Percentiles rank a stretch among this genome's conserved stretches.
These are phyloP conservation scores for Narcine bancroftii DNA, from an alignment of 2,113 vertebrate species.

Conservation along the genomic window DNA sequence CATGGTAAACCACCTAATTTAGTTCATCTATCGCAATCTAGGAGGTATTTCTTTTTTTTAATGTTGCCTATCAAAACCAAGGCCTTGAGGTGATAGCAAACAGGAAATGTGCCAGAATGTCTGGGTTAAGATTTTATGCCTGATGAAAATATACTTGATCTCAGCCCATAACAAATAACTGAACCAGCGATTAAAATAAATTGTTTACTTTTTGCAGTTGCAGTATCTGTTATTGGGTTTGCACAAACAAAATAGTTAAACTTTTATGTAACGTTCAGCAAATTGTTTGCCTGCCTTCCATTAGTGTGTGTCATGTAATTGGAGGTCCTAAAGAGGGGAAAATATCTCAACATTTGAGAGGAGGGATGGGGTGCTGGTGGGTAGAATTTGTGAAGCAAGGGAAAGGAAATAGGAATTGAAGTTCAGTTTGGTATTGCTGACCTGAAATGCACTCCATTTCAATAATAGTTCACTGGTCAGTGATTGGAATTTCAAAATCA, in stretches of 20 bases:
- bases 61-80: neutral
- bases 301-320: neutral
- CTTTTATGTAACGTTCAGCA: neutral
- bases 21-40: neutral
- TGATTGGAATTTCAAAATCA: neutral
- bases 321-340: neutral
- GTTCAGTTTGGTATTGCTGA: neutral
- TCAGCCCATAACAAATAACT: neutral
- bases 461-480: neutral
- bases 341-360: neutral
- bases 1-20: neutral
- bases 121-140: neutral
- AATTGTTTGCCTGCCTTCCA: neutral
- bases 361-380: neutral
- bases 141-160: neutral
- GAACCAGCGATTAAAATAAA: neutral
- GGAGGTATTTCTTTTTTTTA: neutral
- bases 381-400: neutral
- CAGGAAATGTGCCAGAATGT: neutral
- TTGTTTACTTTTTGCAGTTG: neutral
- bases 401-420: neutral
- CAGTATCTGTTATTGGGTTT: neutral
- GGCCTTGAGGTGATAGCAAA: neutral
- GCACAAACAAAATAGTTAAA: neutral
- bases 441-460: neutral